Evolutionary conservation across 2,888 invertebrate species (phyloP).

Genomic region (Hydrotaea diabolus): DNA sequence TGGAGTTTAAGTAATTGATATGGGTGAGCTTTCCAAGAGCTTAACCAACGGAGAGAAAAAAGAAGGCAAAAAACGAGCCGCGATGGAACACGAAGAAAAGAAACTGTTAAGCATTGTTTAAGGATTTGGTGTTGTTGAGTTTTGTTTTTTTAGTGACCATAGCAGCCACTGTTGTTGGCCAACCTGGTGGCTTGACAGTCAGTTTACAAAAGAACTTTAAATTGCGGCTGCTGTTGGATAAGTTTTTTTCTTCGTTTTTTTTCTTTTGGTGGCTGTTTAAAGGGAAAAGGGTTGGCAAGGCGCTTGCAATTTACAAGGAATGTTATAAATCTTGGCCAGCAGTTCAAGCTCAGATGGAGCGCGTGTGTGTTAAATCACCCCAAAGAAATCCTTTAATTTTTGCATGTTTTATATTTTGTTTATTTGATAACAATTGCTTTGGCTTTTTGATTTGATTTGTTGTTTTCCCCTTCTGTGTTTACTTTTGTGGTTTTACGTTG

Average conservation of each 20-base stretch:
- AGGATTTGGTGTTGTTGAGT: slow-evolving; percentile 26
- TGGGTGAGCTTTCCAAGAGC: slow-evolving; percentile 71
- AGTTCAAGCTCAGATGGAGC: background rate
- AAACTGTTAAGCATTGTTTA: slow-evolving; percentile 66
- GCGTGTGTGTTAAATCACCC: background rate
- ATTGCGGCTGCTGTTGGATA: background rate
- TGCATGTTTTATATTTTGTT: slow-evolving; percentile 56
- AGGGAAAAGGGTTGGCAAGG: slow-evolving; percentile 66
- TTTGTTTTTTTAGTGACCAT: too few species aligned
- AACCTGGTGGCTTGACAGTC: slow-evolving; percentile 66
- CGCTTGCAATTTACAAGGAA: slow-evolving; percentile 68
- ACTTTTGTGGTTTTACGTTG: slow-evolving; percentile 53
- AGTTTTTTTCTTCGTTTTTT: too few species aligned
- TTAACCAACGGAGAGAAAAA: slow-evolving; percentile 12
- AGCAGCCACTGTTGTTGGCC: background rate
- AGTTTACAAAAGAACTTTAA: slow-evolving; percentile 51
- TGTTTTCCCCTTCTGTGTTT: slow-evolving; percentile 53
- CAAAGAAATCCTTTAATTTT: slow-evolving; percentile 8
- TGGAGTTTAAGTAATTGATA: slow-evolving; percentile 80
- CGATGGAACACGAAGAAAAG: slow-evolving; percentile 1
- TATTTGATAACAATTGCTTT: slow-evolving; percentile 60
- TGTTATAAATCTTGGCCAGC: slow-evolving; percentile 51
- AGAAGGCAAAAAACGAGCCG: background rate
- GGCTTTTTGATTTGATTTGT: background rate
- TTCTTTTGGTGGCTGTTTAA: too few species aligned